Base-by-base conservation (phyloP, 2,888 invertebrate species). In the Abscondita cerata region DNA sequence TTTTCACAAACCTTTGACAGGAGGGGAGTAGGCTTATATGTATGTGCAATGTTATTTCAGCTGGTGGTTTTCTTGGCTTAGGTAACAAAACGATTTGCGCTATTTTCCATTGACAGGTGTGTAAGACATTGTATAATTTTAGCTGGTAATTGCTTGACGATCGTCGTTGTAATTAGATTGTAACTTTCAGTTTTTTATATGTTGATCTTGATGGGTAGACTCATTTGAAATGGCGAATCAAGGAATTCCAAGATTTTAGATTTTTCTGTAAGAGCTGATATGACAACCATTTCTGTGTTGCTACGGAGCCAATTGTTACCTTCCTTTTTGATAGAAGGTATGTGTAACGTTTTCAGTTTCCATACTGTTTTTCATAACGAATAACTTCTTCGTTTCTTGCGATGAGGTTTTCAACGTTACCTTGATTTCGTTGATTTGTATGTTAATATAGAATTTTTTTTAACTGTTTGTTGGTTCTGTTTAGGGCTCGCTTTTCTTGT, bases 341-440 rank as follows among this genome's bases (percentile, higher is more conserved):
- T 38, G 11, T 40, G 40, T 19, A 20, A n/a, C 38, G 50, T 47
- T 47, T 70, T 68, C 16, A 69, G 36, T 16, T 61, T 54, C 59
- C 55, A 68, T 1, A 67, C 68, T 3, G 62, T 65, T 55, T 69
- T 72, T 67, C 69, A 72, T 15, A 72, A 52, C 0, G 68, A 72
- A 50, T 70, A 70, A 13, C 69, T 54, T 31, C 34, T 47, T 19
- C 36, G 25, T n/a, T 36, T 0, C 5, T 33, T 12, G 57, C 52
- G 38, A 48, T 52, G 16, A 52, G 33, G 34, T 58, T 58, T 18
- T 38, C 15, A 20, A 58, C 11, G 40, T 58, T 53, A 15, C 41
- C 15, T 40, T 59, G 50, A 18, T 58, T 15, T 19, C 40, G 20
- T 53, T 53, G 34, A 38, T 62, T 53, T 53, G 52, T 62, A 33